Conservation (phyloP, 2,888 invertebrate genomes). For the Didymodactylos carnosus region DNA sequence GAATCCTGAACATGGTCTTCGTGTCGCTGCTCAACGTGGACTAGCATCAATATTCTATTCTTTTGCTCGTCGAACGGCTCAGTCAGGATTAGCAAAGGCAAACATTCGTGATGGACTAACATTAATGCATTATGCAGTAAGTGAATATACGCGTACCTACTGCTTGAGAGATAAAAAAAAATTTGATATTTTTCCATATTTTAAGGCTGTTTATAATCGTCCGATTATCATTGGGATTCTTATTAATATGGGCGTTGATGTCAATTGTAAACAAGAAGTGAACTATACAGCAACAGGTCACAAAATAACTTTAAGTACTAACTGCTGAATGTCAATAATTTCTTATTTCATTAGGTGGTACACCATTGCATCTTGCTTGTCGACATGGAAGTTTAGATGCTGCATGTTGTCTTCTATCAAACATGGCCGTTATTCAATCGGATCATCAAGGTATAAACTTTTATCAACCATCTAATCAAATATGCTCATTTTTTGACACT, state of each 20-base stretch:
- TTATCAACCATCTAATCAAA: slow-evolving; percentile 20
- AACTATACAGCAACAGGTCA: slow-evolving; percentile 4
- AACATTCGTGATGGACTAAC: slow-evolving; percentile 29
- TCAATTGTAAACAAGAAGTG: slow-evolving; percentile 24
- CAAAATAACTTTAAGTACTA: neutral
- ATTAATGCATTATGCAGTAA: slow-evolving; percentile 27
- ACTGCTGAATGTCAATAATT: neutral
- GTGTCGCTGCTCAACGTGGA: slow-evolving; percentile 27
- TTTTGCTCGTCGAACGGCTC: slow-evolving; percentile 24
- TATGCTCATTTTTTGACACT: slow-evolving; percentile 24
- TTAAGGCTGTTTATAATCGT: slow-evolving; percentile 27
- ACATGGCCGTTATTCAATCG: neutral
- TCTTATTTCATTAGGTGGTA: slow-evolving; percentile 24
- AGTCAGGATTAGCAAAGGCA: slow-evolving; percentile 27
- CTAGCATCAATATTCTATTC: slow-evolving; percentile 29
- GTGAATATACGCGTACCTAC: too few relatives aligned
- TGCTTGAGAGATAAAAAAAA: neutral
- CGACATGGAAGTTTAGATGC: slow-evolving; percentile 31
- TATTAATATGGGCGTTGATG: slow-evolving; percentile 28
- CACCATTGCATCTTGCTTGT: slow-evolving; percentile 31
- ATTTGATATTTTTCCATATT: neutral
- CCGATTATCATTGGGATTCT: slow-evolving; percentile 29
- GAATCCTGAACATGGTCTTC: slow-evolving; percentile 26
- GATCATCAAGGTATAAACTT: neutral
- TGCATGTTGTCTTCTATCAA: slow-evolving; percentile 28